Evolutionary conservation across 2,888 invertebrate genomes (phyloP).

Genomic region (Ptychoptera contaminata): DNA sequence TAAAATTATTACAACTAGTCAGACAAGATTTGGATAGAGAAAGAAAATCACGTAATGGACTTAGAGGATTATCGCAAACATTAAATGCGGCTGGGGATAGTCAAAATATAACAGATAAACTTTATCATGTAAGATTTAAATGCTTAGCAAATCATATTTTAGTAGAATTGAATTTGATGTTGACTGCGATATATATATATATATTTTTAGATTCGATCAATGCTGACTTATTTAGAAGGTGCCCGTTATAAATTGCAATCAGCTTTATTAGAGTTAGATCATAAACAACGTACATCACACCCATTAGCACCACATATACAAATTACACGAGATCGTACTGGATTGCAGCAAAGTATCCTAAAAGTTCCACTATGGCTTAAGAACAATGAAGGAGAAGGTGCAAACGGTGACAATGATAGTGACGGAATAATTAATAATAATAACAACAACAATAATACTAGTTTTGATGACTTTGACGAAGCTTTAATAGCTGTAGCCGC

Average conservation of each 20-base stretch:
- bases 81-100: constrained; percentile 79
- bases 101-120: constrained; percentile 78
- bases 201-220: constrained; percentile 66
- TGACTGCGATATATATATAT: too few relatives aligned
- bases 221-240: constrained; percentile 84
- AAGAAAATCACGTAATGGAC: constrained; percentile 72
- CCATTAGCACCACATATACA: constrained; percentile 76
- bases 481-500: background rate
- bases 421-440: background rate
- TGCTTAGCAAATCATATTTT: too few relatives aligned
- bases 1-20: constrained; percentile 70
- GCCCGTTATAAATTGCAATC: constrained; percentile 76
- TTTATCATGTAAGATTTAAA: constrained; percentile 61
- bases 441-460: background rate
- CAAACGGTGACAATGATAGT: background rate
- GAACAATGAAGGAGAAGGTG: constrained; percentile 22
- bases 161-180: too few relatives aligned
- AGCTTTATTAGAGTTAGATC: constrained; percentile 67
- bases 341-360: constrained; percentile 68
- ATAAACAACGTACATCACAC: constrained; percentile 58
- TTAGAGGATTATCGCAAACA: constrained; percentile 78
- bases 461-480: background rate
- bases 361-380: constrained; percentile 45
- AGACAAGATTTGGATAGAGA: constrained; percentile 82
- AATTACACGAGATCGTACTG: constrained; percentile 77